phyloP scores from a whole-genome alignment of 2,888 invertebrate genomes.

The Bombylius discolor region DNA sequence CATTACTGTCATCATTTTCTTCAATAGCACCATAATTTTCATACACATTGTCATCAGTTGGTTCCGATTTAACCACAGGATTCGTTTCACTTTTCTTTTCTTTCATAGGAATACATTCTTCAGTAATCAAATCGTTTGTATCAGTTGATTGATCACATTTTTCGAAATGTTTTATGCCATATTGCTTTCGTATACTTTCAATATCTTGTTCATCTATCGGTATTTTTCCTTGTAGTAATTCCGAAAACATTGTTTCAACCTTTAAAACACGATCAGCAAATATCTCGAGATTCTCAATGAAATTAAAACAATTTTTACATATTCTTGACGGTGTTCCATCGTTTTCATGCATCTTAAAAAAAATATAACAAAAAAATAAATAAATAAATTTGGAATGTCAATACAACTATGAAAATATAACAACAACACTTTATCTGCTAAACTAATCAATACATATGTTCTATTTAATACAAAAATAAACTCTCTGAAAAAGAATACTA shows the following conservation, averaged over 20 bases:
- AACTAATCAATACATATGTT: too few relatives aligned
- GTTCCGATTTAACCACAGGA: neutral
- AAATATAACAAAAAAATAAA: too few relatives aligned
- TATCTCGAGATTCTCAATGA: slow-evolving; percentile 3
- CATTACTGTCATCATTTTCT: neutral
- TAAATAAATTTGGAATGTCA: too few relatives aligned
- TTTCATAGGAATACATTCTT: neutral
- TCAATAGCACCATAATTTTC: neutral
- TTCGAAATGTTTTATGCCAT: neutral
- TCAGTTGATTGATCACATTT: slow-evolving; percentile 10
- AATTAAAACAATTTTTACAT: slow-evolving; percentile 9
- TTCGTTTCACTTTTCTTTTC: neutral
- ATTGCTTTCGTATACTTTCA: slow-evolving; percentile 5
- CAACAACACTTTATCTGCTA: too few relatives aligned
- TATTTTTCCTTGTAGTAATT: slow-evolving; percentile 6
- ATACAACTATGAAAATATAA: too few relatives aligned
- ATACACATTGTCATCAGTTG: neutral
- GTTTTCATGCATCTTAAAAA: slow-evolving; percentile 6
- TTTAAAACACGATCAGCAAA: slow-evolving; percentile 9
- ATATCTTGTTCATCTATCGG: neutral
- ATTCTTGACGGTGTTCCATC: slow-evolving; percentile 9
- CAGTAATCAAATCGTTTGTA: slow-evolving; percentile 7
- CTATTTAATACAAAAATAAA: too few relatives aligned
- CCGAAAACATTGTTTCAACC: slow-evolving; percentile 9
- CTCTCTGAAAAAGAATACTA: too few relatives aligned